Evolutionary conservation across 1,140 invertebrate genomes (phyloP), one percentile per base, ranked within the genome.

Genomic region (Papilio polyxenes): DNA sequence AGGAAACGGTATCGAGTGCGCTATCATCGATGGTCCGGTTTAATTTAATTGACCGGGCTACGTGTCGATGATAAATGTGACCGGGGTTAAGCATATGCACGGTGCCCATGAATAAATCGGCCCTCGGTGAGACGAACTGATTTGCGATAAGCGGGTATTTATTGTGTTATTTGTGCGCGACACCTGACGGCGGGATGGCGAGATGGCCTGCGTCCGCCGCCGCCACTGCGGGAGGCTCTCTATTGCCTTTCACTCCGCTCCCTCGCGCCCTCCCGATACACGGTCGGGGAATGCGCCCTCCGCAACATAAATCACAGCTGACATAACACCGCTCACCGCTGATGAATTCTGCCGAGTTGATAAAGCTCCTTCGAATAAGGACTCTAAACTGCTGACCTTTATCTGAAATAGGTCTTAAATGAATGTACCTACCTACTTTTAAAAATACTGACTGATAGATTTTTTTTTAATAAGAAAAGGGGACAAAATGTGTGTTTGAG

Each of bases 91-190:
- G 87, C 90, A 91, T 90, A 90, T 89, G 90, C 89, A 81, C 85
- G 83, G 85, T 82, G 88, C 89, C 90, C 91, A 91, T 91, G 91
- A 91, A 93, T 93, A 93, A 92, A 93, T 92, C 89, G 89, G 86
- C 87, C 87, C 89, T 89, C 88, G 87, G 85, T 89, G 88, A 91
- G 91, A 93, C 85, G 91, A 91, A 88, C 89, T 93, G 92, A 94
- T 94, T 94, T 91, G 92, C 92, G 92, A 93, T 93, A 94, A 93
- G 90, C 89, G 83, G 85, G 90, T 91, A 93, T 93, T 93, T 93
- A 93, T 93, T 94, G 91, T 90, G 91, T 90, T 92, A 92, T 91
- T 92, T 89, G 91, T 92, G 89, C 90, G 85, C 87, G 88, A 91
- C 92, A 93, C 89, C 91, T 93, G 91, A 92, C 88, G 87, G 84